Evolutionary conservation across 2,888 invertebrate genomes (phyloP).

Genomic region (Lasioglossum villosulum): DNA sequence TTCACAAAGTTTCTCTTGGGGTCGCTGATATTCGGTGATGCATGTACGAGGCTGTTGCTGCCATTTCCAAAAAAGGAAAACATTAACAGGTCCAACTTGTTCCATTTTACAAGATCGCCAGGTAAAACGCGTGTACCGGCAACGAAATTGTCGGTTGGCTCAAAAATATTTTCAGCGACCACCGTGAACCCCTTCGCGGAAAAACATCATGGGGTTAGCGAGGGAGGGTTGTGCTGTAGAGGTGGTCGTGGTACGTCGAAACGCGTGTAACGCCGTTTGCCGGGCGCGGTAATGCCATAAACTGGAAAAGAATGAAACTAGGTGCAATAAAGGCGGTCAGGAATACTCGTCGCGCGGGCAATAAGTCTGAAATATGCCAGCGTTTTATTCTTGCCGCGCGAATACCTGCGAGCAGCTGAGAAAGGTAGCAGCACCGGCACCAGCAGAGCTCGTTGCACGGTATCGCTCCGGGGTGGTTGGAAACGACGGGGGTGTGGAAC

Average conservation of each 20-base stretch:
- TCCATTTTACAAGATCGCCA: neutral
- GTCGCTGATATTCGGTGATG: neutral
- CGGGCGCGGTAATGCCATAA: constrained; percentile 72
- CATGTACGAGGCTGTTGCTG: neutral
- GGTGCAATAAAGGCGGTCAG: constrained; percentile 75
- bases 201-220: neutral
- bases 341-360: constrained; percentile 65
- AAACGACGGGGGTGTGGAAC: constrained; percentile 11
- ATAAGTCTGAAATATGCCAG: constrained; percentile 80
- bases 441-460: neutral
- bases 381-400: constrained; percentile 74
- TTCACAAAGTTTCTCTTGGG: neutral
- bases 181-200: neutral
- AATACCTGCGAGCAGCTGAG: constrained; percentile 63
- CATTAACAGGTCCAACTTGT: neutral
- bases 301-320: constrained; percentile 77
- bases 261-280: constrained; percentile 66
- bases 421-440: constrained; percentile 39
- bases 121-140: neutral
- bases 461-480: neutral
- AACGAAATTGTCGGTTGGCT: neutral
- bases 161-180: neutral
- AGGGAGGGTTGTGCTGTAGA: constrained; percentile 5
- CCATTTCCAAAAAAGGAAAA: neutral
- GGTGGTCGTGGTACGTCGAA: constrained; percentile 42